A percentile compares a stretch with the other conserved stretches of the same genome.
phyloP scores from a whole-genome alignment of 2,888 invertebrate genomes.

The Diachrysia chrysitis region DNA sequence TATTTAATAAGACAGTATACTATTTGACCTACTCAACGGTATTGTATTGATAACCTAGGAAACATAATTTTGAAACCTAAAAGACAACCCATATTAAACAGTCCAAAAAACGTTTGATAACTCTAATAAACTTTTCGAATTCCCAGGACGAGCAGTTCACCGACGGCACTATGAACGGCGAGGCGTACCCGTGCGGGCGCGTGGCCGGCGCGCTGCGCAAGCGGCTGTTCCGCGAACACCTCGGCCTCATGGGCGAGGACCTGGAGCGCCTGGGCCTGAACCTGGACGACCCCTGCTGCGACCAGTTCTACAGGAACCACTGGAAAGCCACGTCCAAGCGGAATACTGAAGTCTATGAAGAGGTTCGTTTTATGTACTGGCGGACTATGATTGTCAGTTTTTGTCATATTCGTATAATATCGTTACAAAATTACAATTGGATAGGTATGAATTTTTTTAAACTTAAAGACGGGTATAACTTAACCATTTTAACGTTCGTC shows the following conservation, averaged over 20 bases:
- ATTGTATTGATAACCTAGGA: no score
- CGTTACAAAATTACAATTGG: no score
- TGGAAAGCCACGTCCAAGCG: slow-evolving; percentile 94
- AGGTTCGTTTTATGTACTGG: slow-evolving; percentile 73
- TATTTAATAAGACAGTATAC: no score
- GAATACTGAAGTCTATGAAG: slow-evolving; percentile 97
- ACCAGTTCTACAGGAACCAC: slow-evolving; percentile 94
- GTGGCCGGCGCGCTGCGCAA: slow-evolving; percentile 96
- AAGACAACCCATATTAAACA: no score
- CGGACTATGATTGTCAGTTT: no score
- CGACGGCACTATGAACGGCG: slow-evolving; percentile 95
- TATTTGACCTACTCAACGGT: no score
- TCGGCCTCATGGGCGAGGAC: slow-evolving; percentile 90
- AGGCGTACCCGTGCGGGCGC: slow-evolving; percentile 94
- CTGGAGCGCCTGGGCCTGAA: slow-evolving; percentile 87
- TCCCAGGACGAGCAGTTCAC: slow-evolving; percentile 95
- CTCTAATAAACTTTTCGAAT: no score
- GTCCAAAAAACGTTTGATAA: no score
- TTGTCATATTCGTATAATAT: background rate
- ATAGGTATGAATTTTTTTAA: no score
- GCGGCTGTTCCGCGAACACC: slow-evolving; percentile 96
- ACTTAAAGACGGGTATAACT: no score
- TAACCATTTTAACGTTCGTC: no score
- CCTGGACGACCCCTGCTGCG: slow-evolving; percentile 94
- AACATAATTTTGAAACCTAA: no score